Base-by-base conservation (phyloP, 2,888 invertebrate species). In the Drosophila flavopinicola region DNA sequence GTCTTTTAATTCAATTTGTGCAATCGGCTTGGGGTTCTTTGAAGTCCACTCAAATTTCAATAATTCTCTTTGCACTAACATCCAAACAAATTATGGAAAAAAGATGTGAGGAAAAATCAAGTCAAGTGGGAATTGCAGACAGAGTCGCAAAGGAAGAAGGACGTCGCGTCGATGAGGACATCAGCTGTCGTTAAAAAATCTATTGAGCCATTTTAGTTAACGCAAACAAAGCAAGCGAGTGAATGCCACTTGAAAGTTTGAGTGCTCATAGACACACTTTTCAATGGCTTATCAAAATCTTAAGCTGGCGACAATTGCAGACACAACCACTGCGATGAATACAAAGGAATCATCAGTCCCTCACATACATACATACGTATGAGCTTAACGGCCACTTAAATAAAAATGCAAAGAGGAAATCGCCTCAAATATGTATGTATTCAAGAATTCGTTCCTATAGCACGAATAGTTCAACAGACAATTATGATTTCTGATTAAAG, bases 21-120 rank as follows among this genome's bases (percentile, higher is more conserved):
- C 68, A 57, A 69, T 66, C 84, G 68, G 64, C 65, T 76, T 45
- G 44, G 38, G 47, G 35, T 57, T 35, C 86, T 87, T 83, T 87
- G 84, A 83, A 87, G 83, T 87, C 83, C 83, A 85, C 84, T 83
- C 86, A 79, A 79, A 83, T 83, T 83, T 83, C 87, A 87, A 83
- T 83, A 87, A 83, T 87, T 85, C 68, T 54, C 58, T 68, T 66
- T 75, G 56, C 73, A 75, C 70, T 78, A 76, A 70, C 65, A 78
- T 49, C 58, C 85, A 52, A 66, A 70, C 73, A 83, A 83, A 69
- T 78, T 82, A 72, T 57, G 58, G 66, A 63, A 45, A 66, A 66
- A 39, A 20, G 15, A 33, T 61, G 41, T 47, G 66, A 30, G 23
- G 27, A 51, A 48, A 58, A 47, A 25, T 44, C 49, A 41, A 32